These are phyloP conservation scores for Ectemnius cavifrons DNA, from an alignment of 2,888 invertebrate species.

Conservation along the genomic window DNA sequence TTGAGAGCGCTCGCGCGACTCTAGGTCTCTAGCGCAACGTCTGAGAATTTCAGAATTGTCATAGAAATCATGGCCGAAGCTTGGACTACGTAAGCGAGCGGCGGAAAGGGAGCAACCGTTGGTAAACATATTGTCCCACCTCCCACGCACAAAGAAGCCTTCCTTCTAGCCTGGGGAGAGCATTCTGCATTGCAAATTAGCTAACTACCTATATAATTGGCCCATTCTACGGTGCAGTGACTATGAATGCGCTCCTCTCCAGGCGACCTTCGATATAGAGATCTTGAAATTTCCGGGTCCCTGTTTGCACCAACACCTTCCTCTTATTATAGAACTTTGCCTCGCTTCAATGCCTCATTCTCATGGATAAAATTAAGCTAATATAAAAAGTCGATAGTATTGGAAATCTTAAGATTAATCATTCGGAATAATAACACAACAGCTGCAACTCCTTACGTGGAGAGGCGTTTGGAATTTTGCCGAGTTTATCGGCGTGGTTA, in stretches of 20 bases:
- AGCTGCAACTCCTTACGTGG: no score
- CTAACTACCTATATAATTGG: conserved; percentile 3
- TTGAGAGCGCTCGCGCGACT: conserved; percentile 13
- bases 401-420: no score
- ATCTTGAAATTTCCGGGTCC: no score
- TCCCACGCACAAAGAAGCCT: not conserved
- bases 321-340: not conserved
- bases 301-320: no score
- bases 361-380: no score
- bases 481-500: no score
- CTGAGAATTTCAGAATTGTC: conserved; percentile 38
- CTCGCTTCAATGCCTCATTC: not conserved
- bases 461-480: no score
- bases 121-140: conserved; percentile 7
- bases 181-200: conserved; percentile 5
- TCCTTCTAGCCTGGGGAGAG: not conserved
- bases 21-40: conserved; percentile 1
- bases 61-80: conserved; percentile 24
- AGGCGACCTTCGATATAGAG: no score
- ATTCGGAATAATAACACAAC: no score
- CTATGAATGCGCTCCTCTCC: not conserved
- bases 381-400: no score
- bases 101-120: conserved; percentile 2
- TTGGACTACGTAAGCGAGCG: not conserved
- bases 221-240: not conserved